Percentiles rank a stretch among this genome's conserved stretches.
Evolutionary conservation across 1,140 invertebrate genomes (phyloP).

Genomic region (Ectropis grisescens): DNA sequence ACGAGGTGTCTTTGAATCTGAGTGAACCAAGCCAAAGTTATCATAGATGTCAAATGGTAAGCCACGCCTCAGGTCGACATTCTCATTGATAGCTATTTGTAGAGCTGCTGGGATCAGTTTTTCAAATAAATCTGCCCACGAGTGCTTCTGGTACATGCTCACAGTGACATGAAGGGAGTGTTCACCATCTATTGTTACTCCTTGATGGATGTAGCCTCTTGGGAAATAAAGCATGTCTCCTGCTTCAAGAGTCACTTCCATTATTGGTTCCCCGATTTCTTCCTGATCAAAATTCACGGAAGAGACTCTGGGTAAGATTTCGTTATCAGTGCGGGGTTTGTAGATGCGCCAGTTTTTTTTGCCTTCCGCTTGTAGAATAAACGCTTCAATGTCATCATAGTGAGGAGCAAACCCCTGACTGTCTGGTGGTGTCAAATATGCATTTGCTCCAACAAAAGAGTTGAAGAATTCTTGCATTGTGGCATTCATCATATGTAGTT

Average conservation of each 20-base stretch:
- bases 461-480: constrained; percentile 94
- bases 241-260: constrained; percentile 85
- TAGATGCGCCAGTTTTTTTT: constrained; percentile 96
- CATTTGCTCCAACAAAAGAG: constrained; percentile 94
- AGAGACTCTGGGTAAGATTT: constrained; percentile 83
- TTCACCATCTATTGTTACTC: constrained; percentile 76
- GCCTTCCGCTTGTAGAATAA: constrained; percentile 96
- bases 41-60: constrained; percentile 85
- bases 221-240: constrained; percentile 96
- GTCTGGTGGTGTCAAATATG: constrained; percentile 94
- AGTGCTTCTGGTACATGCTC: constrained; percentile 92
- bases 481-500: constrained; percentile 75
- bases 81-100: constrained; percentile 77
- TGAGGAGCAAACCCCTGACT: constrained; percentile 98
- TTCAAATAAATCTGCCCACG: constrained; percentile 90
- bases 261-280: constrained; percentile 84
- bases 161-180: constrained; percentile 95
- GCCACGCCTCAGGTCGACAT: constrained; percentile 82
- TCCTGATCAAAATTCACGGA: constrained; percentile 85
- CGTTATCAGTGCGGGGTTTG: constrained; percentile 75
- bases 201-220: constrained; percentile 95
- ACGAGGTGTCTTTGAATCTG: constrained; percentile 56
- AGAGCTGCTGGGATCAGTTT: constrained; percentile 85
- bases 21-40: constrained; percentile 79
- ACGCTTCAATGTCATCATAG: constrained; percentile 99